A percentile compares a stretch with the other conserved stretches of the same genome.
Evolutionary conservation across 2,888 invertebrate genomes (phyloP).

Genomic region (Drosophila algonquin): DNA sequence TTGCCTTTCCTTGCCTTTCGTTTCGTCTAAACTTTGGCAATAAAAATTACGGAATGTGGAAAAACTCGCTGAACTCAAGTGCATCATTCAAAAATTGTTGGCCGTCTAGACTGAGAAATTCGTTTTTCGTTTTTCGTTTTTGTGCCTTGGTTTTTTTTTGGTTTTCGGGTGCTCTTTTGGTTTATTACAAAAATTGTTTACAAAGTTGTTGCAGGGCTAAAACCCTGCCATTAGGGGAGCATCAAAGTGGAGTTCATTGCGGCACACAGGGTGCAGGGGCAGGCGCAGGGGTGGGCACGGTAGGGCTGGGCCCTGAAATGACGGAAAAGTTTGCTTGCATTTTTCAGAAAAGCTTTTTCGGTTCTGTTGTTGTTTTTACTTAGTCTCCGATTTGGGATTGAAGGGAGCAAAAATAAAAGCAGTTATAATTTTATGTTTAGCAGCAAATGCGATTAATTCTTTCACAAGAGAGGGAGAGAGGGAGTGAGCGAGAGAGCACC

Average conservation of each 20-base stretch:
- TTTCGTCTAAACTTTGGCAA: constrained; percentile 47
- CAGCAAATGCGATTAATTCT: constrained; percentile 36
- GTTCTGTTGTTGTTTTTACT: constrained; percentile 50
- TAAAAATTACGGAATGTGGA: constrained; percentile 46
- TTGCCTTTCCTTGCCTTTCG: background rate
- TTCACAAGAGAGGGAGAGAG: background rate
- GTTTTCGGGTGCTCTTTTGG: constrained; percentile 34
- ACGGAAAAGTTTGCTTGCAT: constrained; percentile 23
- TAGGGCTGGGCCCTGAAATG: background rate
- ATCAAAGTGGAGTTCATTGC: constrained; percentile 1
- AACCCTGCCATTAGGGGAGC: constrained; percentile 6
- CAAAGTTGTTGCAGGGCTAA: constrained; percentile 7
- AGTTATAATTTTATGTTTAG: constrained; percentile 35
- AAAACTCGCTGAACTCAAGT: constrained; percentile 36
- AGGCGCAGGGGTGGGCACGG: background rate
- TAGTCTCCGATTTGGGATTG: constrained; percentile 11
- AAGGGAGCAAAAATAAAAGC: constrained; percentile 22
- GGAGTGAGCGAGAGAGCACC: background rate
- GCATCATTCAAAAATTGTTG: constrained; percentile 60
- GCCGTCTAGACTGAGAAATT: constrained; percentile 60
- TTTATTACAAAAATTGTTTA: constrained; percentile 61
- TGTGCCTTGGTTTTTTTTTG: constrained; percentile 1
- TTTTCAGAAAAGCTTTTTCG: constrained; percentile 13
- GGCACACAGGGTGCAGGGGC: background rate
- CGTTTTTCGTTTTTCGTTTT: constrained; percentile 45